These are phyloP conservation scores for Stegodyphus dumicola DNA, from an alignment of 1,140 invertebrate genomes.

Conservation along the genomic window DNA sequence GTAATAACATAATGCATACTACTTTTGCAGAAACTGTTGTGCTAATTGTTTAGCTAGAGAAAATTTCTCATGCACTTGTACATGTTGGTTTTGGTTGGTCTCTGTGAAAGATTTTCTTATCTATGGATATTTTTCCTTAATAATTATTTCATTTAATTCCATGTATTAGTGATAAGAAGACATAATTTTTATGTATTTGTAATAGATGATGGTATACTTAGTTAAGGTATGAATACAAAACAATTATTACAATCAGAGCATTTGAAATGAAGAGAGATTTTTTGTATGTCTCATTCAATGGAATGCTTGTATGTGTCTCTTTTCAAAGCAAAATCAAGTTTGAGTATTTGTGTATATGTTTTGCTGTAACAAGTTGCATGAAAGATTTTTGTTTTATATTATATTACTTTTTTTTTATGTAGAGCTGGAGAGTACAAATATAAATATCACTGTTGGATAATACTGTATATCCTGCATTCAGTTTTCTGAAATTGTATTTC, in stretches of 20 bases:
- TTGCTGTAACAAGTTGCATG: constrained; percentile 28
- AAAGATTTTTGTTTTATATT: constrained; percentile 28
- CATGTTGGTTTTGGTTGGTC: constrained; percentile 46
- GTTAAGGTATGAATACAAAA: constrained; percentile 21
- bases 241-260: constrained; percentile 47
- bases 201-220: not conserved
- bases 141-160: not conserved
- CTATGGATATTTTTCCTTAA: not conserved
- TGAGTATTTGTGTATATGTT: constrained; percentile 44
- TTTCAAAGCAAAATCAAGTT: constrained; percentile 34
- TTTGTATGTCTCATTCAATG: constrained; percentile 12
- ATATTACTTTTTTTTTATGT: not conserved
- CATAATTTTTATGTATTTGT: not conserved
- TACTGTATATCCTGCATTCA: constrained; percentile 48
- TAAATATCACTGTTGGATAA: constrained; percentile 57
- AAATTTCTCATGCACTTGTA: constrained; percentile 49
- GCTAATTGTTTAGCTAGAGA: constrained; percentile 54
- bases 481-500: constrained; percentile 32
- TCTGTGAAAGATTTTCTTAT: constrained; percentile 2
- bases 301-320: constrained; percentile 17
- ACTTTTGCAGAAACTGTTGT: constrained; percentile 20
- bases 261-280: constrained; percentile 12
- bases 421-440: constrained; percentile 58
- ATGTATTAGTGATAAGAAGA: not conserved
- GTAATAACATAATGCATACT: not conserved